Conservation (phyloP, 2,113 vertebrate species). For the Aspidoscelis tigris region DNA sequence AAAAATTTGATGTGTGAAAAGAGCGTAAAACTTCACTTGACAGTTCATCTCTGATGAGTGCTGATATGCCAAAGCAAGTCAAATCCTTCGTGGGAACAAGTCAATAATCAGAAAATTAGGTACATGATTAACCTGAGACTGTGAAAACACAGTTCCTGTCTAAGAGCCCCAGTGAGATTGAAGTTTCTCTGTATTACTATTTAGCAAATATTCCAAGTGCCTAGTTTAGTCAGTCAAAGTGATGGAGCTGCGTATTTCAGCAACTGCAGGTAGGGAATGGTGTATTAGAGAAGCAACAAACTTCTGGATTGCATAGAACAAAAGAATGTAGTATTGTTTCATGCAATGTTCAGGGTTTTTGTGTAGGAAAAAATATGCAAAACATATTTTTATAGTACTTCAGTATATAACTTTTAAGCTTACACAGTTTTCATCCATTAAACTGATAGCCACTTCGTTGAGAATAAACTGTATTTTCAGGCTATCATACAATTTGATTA, state of each 20-base stretch:
- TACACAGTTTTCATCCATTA: slow-evolving; percentile 7
- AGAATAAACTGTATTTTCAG: slow-evolving; percentile 48
- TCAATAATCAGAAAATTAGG: slow-evolving; percentile 84
- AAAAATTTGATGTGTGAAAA: slow-evolving; percentile 67
- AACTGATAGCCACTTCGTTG: slow-evolving; percentile 27
- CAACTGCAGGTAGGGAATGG: slow-evolving; percentile 16
- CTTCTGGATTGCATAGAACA: slow-evolving; percentile 32
- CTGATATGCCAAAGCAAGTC: slow-evolving; percentile 74
- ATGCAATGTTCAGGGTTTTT: neutral
- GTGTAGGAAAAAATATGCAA: too few relatives aligned
- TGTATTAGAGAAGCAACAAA: slow-evolving; percentile 23
- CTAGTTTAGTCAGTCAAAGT: slow-evolving; percentile 72
- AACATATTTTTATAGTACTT: neutral
- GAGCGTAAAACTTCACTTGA: slow-evolving; percentile 66
- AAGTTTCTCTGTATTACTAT: slow-evolving; percentile 72
- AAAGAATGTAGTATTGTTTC: neutral
- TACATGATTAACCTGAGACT: slow-evolving; percentile 81
- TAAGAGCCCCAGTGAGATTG: slow-evolving; percentile 76
- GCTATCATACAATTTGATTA: too few relatives aligned
- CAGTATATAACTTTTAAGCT: slow-evolving; percentile 12
- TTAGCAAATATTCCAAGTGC: slow-evolving; percentile 79
- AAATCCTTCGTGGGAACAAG: slow-evolving; percentile 77
- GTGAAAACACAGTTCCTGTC: slow-evolving; percentile 71
- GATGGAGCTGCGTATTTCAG: slow-evolving; percentile 61
- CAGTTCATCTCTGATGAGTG: slow-evolving; percentile 74